These are phyloP conservation scores for Epinephelus awoara DNA, from an alignment of 2,797 vertebrate genomes.

Conservation along the genomic window DNA sequence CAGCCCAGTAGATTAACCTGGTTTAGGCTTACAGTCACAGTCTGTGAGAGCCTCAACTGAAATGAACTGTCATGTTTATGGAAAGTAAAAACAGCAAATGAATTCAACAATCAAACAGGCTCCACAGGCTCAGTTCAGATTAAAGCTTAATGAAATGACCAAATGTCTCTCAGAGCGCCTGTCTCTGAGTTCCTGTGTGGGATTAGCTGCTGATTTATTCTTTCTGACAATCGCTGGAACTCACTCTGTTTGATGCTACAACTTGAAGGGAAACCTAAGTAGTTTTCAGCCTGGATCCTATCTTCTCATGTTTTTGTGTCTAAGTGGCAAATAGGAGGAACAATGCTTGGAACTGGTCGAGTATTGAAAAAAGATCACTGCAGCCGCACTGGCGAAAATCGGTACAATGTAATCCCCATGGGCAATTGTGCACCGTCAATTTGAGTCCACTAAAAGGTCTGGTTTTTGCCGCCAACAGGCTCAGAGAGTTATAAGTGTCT, in stretches of 20 bases:
- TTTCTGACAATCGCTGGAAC: slow-evolving; percentile 15
- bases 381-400: too few species aligned
- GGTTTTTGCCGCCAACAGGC: too few species aligned
- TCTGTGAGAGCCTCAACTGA: slow-evolving; percentile 1
- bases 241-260: slow-evolving; percentile 2
- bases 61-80: slow-evolving; percentile 31
- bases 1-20: background rate
- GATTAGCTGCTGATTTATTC: slow-evolving; percentile 15
- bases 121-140: slow-evolving; percentile 41
- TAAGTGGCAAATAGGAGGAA: too few species aligned
- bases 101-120: slow-evolving; percentile 39
- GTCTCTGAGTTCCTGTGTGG: slow-evolving; percentile 11
- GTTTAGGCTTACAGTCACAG: background rate
- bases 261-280: background rate
- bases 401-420: too few species aligned
- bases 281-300: too few species aligned
- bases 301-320: too few species aligned
- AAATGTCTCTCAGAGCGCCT: slow-evolving; percentile 30
- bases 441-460: too few species aligned
- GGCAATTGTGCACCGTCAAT: too few species aligned
- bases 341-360: too few species aligned
- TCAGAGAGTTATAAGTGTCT: too few species aligned
- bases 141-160: slow-evolving; percentile 54
- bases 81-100: slow-evolving; percentile 34
- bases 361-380: too few species aligned